Conservation (phyloP, 92 coral and sea anemone species). For the Paramuricea clavata region DNA sequence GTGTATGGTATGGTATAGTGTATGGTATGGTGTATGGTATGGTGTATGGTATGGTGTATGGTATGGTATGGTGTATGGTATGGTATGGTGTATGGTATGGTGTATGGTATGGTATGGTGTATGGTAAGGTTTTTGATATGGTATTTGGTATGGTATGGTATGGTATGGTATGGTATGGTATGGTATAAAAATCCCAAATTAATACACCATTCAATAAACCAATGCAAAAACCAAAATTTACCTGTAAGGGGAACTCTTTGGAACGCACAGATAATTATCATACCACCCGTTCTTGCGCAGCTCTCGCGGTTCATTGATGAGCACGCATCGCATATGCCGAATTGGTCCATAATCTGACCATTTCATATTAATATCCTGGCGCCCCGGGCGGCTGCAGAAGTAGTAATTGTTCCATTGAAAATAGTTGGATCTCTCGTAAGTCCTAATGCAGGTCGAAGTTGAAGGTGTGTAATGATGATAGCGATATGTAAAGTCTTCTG, state of each 20-base stretch:
- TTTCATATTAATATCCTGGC: conserved; percentile 62
- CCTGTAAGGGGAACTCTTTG: conserved; percentile 67
- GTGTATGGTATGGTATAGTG: conserved; percentile 5
- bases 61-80: conserved; percentile 6
- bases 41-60: conserved; percentile 14
- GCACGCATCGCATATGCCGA: conserved; percentile 68
- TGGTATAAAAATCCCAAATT: too few species aligned
- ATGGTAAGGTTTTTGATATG: neutral
- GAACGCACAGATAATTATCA: conserved; percentile 77
- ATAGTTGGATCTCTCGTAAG: conserved; percentile 78
- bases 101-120: conserved; percentile 20
- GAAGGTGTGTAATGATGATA: conserved; percentile 39
- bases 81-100: conserved; percentile 32
- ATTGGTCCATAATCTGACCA: conserved; percentile 80
- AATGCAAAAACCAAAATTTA: neutral
- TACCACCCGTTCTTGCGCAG: conserved; percentile 65
- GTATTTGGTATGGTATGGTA: neutral
- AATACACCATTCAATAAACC: too few species aligned
- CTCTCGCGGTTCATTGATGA: conserved; percentile 74
- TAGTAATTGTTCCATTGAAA: conserved; percentile 72
- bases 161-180: conserved; percentile 17
- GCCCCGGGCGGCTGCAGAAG: conserved; percentile 75
- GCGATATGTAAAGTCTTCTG: conserved; percentile 73
- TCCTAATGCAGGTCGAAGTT: conserved; percentile 68
- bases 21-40: conserved; percentile 22